Percentiles rank a stretch among this genome's conserved stretches.
Evolutionary conservation across 2,888 invertebrate genomes (phyloP).

Genomic region (Tetramorium bicarinatum): DNA sequence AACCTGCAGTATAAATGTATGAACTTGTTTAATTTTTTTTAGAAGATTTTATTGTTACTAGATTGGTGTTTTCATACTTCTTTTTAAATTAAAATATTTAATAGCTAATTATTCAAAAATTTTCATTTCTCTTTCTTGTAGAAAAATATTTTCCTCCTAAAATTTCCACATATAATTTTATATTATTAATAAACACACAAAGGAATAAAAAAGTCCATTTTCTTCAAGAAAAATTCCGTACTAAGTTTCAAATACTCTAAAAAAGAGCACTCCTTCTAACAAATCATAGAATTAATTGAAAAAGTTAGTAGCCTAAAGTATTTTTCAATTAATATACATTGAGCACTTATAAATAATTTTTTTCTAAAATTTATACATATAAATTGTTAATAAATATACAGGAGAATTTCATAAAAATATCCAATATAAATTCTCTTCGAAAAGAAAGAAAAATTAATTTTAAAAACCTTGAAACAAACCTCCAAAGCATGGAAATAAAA

Average conservation of each 20-base stretch:
- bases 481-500: background rate
- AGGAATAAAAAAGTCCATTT: background rate
- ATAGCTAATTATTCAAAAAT: background rate
- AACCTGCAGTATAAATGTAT: too few relatives aligned
- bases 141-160: background rate
- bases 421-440: background rate
- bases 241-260: background rate
- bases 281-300: too few relatives aligned
- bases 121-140: background rate
- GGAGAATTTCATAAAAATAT: background rate
- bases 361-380: background rate
- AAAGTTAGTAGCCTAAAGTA: too few relatives aligned
- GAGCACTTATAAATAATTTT: background rate
- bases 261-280: background rate
- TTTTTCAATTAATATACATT: too few relatives aligned
- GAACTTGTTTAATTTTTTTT: too few relatives aligned
- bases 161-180: background rate
- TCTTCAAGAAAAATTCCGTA: background rate
- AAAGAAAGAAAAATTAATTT: background rate
- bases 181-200: background rate
- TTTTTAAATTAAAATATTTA: background rate
- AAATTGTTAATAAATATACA: conserved; percentile 3
- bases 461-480: background rate
- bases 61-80: background rate
- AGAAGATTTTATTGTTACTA: too few relatives aligned